Percentiles rank a stretch among this genome's conserved stretches.
These are phyloP conservation scores for Agrochola litura DNA, from an alignment of 2,888 invertebrate species.

Conservation along the genomic window DNA sequence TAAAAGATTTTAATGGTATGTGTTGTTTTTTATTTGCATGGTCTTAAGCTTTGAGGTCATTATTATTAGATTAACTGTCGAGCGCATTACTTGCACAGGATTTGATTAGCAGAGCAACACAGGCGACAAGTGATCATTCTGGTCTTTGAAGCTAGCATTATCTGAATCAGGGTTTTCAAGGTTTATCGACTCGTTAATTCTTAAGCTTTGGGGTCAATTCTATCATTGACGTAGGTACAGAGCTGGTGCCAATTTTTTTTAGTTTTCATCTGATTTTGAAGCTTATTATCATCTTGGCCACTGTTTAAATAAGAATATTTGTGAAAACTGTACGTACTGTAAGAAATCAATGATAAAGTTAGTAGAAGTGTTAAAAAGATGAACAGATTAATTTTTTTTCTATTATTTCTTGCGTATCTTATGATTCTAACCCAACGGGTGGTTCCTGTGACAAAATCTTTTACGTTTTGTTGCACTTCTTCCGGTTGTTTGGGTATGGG, in stretches of 20 bases:
- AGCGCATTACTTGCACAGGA: not conserved
- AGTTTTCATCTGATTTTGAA: not conserved
- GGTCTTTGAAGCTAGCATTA: not conserved
- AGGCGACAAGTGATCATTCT: not conserved
- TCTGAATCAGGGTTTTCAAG: not conserved
- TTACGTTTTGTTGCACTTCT: not conserved
- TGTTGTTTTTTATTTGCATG: constrained; percentile 51
- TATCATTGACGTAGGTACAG: not conserved
- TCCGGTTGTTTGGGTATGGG: not conserved
- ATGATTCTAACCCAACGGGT: not conserved
- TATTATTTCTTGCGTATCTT: not conserved
- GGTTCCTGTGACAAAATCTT: not conserved
- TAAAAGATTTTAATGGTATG: constrained; percentile 61
- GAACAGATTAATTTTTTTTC: not conserved
- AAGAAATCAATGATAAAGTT: constrained; percentile 7
- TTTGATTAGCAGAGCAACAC: not conserved
- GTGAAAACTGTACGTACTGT: not conserved
- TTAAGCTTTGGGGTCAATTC: not conserved
- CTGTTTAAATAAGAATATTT: constrained; percentile 7
- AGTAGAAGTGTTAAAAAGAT: not conserved
- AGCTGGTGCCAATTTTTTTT: not conserved
- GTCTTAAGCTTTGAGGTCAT: not conserved
- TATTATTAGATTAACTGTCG: not conserved
- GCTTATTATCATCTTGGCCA: not conserved
- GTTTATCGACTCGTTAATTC: not conserved